Evolutionary conservation across 2,888 invertebrate species (phyloP).

Genomic region (Atrina japonica): DNA sequence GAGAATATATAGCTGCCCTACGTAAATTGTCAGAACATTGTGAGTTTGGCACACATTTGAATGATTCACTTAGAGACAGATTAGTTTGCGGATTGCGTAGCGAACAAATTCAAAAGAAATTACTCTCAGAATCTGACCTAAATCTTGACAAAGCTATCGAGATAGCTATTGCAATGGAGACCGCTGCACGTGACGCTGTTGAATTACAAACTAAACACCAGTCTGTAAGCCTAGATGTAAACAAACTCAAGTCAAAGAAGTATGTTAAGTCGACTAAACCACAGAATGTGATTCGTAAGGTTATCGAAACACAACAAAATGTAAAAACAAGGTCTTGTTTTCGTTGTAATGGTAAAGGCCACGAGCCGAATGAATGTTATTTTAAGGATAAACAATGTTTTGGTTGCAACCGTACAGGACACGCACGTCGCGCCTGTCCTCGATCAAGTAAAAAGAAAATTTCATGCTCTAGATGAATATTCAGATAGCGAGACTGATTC

Average conservation of each 20-base stretch:
- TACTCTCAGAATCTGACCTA: constrained; percentile 42
- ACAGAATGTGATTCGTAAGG: not conserved
- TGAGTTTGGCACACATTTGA: constrained; percentile 44
- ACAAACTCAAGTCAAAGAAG: no score
- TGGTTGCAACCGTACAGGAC: constrained; percentile 1
- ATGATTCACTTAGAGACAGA: constrained; percentile 46
- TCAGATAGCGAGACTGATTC: not conserved
- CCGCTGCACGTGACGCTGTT: constrained; percentile 38
- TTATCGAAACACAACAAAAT: no score
- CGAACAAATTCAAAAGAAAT: constrained; percentile 41
- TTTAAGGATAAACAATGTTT: not conserved
- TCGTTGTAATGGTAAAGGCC: constrained; percentile 13
- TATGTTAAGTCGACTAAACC: not conserved
- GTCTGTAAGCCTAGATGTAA: no score
- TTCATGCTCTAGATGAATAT: not conserved
- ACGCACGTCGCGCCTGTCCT: constrained; percentile 1
- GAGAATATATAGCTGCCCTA: constrained; percentile 41
- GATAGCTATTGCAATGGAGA: constrained; percentile 43
- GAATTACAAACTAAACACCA: no score
- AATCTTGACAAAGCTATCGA: constrained; percentile 37
- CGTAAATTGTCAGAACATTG: constrained; percentile 46
- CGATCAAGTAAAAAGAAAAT: not conserved
- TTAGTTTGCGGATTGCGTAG: constrained; percentile 50
- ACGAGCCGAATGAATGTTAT: constrained; percentile 5
- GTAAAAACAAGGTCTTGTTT: not conserved